phyloP scores from a whole-genome alignment of 2,888 invertebrate genomes.

The Oxycera nigricornis region DNA sequence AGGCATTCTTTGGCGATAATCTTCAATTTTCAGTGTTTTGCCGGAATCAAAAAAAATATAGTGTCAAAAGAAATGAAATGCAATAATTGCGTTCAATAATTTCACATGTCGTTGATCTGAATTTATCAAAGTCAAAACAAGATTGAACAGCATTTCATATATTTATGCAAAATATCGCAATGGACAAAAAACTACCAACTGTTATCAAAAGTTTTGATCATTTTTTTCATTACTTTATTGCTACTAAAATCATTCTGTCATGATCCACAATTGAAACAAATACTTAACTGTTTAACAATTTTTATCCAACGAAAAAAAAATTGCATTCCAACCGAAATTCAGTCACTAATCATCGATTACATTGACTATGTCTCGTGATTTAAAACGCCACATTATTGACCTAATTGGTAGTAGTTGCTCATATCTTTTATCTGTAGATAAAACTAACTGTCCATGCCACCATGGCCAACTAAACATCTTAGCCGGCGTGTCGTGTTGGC shows the following conservation, averaged over 20 bases:
- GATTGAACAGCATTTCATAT: too few relatives aligned
- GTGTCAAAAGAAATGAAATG: too few relatives aligned
- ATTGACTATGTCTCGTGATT: not conserved
- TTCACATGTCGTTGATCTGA: too few relatives aligned
- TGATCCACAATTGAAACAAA: not conserved
- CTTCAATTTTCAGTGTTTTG: too few relatives aligned
- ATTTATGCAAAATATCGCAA: too few relatives aligned
- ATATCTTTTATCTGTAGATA: not conserved
- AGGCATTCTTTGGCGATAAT: too few relatives aligned
- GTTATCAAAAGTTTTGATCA: not conserved
- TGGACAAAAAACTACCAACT: not conserved
- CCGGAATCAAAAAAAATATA: too few relatives aligned
- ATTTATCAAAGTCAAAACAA: too few relatives aligned
- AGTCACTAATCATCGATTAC: too few relatives aligned
- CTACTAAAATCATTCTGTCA: not conserved
- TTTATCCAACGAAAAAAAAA: not conserved
- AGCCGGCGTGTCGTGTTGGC: not conserved
- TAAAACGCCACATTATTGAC: slow-evolving; percentile 8
- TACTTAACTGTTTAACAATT: not conserved
- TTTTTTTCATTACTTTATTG: not conserved
- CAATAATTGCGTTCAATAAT: too few relatives aligned
- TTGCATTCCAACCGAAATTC: not conserved
- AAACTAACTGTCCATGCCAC: not conserved
- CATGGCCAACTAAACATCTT: not conserved
- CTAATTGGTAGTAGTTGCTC: not conserved